Evolutionary conservation across 2,888 invertebrate genomes (phyloP), one percentile per base, ranked within the genome.

Genomic region (Hipparchia semele): DNA sequence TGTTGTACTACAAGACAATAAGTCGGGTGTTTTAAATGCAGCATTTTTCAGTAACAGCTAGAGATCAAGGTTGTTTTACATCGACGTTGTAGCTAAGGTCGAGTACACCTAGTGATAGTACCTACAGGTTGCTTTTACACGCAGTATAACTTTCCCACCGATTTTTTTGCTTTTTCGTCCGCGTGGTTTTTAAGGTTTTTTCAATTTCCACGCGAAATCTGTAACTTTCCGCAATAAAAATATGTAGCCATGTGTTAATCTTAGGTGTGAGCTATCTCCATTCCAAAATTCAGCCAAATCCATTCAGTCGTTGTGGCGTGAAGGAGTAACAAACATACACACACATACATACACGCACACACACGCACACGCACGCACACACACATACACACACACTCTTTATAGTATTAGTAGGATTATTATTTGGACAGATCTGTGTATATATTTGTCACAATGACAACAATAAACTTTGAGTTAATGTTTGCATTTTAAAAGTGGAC

Each of bases 41-140:
- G 86, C 87, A 89, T 90, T 92, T 90, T 93, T 93, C 91, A 92
- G 90, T 91, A 90, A 90, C 89, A 89, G 90, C 86, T 87, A 86
- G 91, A 92, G 93, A 92, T 92, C 92, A 92, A 92, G 92, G 92
- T 80, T 86, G 80, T 76, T 79, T 80, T 80, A 77, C 78, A 75
- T 77, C 76, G 79, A 79, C 78, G 76, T 76, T 72, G 71, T 70
- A 76, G 65, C 71, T 78, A 75, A 77, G 76, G 76, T 76, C 75
- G 71, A 67, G 71, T 73, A 75, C 73, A 60, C 59, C 39, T 72
- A 73, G 61, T 61, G 67, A 69, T 70, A 71, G 65, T 70, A 53
- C 39, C 3, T 39, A 5, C 10, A 51, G 33, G 23, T 53, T 62
- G 2, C 3, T 12, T 62, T 62, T 62, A 13, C 49, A 46, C 39